Base-by-base conservation (phyloP, 1,140 invertebrate genomes). In the Pogonomyrmex californicus region DNA sequence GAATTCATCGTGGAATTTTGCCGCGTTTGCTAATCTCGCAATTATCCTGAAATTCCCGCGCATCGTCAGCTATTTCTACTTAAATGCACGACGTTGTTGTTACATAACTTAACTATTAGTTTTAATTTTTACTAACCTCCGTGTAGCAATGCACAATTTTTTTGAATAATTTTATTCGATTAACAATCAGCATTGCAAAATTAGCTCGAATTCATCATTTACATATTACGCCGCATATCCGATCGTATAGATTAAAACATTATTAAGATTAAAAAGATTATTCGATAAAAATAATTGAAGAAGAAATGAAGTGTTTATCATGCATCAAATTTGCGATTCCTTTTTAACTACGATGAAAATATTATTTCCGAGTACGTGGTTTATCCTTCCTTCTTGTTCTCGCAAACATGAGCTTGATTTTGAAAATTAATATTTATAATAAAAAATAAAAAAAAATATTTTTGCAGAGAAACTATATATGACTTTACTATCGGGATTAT, bases 11-110 rank as follows among this genome's bases (percentile, higher is more conserved):
- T 70, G 44, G 44, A 58, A 41, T 44, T 56, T 62, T 75, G 30
- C 14, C 4, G 30, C 5, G n/a, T 47, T 49, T 17, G 17, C 23
- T 10, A 54, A 38, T 85, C 58, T 79, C 51, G 10, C n/a, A 66
- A 89, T 88, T 78, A 78, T 85, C 56, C 58, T 47, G 66, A 89
- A 78, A 89, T 81, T 23, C 51, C 83, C 49, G 51, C n/a, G 41
- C 36, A 77, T 9, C 41, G 49, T 49, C 38, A 62, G n/a, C 54
- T 30, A 88, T 30, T 76, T 56, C 63, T 30, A n/a, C 30, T 88
- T 63, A 81, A 82, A 89, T 30, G 10, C 62, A 30, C 81, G 41
- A 23, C 10, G 17, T 75, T 33, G 47, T 1, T 4, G 10, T 90
- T 90, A 76, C 1, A 7, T 71, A 90, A 89, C 62, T 56, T 63